A percentile compares a stretch with the other conserved stretches of the same genome.
Evolutionary conservation across 2,797 vertebrate species (phyloP).

Genomic region (Meriones psammophilus): DNA sequence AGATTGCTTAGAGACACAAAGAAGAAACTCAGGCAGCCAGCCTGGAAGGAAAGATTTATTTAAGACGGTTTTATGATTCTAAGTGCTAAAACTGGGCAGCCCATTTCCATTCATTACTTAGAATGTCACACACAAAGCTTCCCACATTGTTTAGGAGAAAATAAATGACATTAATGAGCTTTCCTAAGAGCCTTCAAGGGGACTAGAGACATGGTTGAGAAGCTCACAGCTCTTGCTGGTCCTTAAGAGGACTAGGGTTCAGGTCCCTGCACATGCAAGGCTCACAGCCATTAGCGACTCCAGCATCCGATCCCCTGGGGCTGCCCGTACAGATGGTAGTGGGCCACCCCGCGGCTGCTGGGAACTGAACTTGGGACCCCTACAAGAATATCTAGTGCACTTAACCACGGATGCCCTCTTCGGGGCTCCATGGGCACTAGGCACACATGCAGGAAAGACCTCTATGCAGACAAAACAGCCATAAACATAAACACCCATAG

Average conservation of each 20-base stretch:
- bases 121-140: background rate
- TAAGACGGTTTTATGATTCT: conserved; percentile 60
- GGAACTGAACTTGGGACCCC: background rate
- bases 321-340: background rate
- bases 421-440: background rate
- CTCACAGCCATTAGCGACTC: too few species aligned
- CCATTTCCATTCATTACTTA: conserved; percentile 24
- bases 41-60: conserved; percentile 44
- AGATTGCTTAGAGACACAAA: conserved; percentile 7
- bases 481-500: background rate
- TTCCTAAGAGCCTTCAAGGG: background rate
- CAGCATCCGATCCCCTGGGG: too few species aligned
- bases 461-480: background rate
- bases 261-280: background rate
- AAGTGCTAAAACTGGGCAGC: conserved; percentile 55
- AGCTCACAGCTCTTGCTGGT: background rate
- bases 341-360: background rate
- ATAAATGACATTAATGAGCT: conserved; percentile 3
- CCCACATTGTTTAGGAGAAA: conserved; percentile 63
- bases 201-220: background rate
- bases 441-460: background rate
- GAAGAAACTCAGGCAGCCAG: conserved; percentile 65
- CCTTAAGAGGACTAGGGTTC: background rate
- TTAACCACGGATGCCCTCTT: background rate
- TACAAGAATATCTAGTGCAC: background rate